phyloP scores from a whole-genome alignment of 2,797 vertebrate species.

The Arremon aurantiirostris region DNA sequence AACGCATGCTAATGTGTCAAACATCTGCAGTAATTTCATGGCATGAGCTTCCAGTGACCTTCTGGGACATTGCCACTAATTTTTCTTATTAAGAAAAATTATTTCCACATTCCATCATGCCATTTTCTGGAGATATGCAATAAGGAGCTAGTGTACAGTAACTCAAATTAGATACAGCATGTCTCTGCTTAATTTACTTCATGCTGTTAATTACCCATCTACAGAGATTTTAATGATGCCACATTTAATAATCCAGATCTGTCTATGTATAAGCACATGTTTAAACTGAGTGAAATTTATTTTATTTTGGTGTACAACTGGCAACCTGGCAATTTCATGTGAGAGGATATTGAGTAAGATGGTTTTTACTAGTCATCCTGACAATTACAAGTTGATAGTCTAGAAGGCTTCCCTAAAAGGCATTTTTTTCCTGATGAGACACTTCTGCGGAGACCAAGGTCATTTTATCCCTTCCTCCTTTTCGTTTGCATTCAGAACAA shows the following conservation, averaged over 20 bases:
- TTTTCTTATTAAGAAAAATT: constrained; percentile 36
- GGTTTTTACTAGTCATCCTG: background rate
- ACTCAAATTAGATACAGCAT: constrained; percentile 34
- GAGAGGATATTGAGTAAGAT: background rate
- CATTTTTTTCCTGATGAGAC: background rate
- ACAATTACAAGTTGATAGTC: background rate
- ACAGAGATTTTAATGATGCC: constrained; percentile 54
- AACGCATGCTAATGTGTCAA: background rate
- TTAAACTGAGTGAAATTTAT: background rate
- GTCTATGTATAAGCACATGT: background rate
- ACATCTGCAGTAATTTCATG: background rate
- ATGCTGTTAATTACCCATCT: constrained; percentile 56
- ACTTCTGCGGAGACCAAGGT: background rate
- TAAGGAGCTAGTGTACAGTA: constrained; percentile 12
- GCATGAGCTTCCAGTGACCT: background rate
- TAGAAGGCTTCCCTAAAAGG: background rate
- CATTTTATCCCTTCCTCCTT: background rate
- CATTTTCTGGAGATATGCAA: background rate
- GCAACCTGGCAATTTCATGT: background rate
- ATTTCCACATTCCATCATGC: background rate
- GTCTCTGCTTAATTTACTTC: constrained; percentile 60
- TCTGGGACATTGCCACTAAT: background rate
- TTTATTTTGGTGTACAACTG: background rate
- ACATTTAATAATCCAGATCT: constrained; percentile 41
- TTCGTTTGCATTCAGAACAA: background rate